Evolutionary conservation across 2,113 vertebrate species (phyloP), one percentile per base, ranked within the genome.

Genomic region (Lampris incognitus): DNA sequence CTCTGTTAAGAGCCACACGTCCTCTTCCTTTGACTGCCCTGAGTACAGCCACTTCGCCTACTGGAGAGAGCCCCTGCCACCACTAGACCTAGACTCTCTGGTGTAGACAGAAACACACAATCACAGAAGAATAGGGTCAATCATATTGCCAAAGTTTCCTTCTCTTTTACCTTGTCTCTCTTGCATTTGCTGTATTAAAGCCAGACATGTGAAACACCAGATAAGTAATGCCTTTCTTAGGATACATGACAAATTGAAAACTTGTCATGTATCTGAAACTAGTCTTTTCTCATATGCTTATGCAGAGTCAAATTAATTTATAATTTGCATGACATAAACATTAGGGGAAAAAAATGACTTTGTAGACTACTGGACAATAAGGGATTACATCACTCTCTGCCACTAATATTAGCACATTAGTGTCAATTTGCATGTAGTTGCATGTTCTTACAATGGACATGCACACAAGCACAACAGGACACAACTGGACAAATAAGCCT

Each of bases 1-100:
- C 9, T 83, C 67, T 1, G 86, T 84, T 1, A 62, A 46, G 1
- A 51, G 74, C 49, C 89, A 88, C 3, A 76, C 74, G 3, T 90
- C 62, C 0, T 0, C 65, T 0, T 89, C 91, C 59, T 91, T 97
- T 63, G 70, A 86, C 69, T 92, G 90, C 41, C 96, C 97, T 0
- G 96, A 98, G 5, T 97, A 86, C 88, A 97, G 96, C 89, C 92
- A 92, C 51, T 95, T 96, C 74, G 71, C 93, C 62, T 97, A 74
- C 76, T 97, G 96, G 96, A 95, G 93, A 74, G 73, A 93, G 40
- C 93, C 95, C 0, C 63, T 97, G 69, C 92, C 93, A 3, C 54
- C 88, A 9, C 39, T 94, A 77, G 92, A 95, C 74, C 74, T 92
- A 79, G 81, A 91, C 72, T 60, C 68, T 69, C 74, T 93, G 1